Conservation (phyloP, 1,140 invertebrate genomes). For the Gryon sp. region DNA sequence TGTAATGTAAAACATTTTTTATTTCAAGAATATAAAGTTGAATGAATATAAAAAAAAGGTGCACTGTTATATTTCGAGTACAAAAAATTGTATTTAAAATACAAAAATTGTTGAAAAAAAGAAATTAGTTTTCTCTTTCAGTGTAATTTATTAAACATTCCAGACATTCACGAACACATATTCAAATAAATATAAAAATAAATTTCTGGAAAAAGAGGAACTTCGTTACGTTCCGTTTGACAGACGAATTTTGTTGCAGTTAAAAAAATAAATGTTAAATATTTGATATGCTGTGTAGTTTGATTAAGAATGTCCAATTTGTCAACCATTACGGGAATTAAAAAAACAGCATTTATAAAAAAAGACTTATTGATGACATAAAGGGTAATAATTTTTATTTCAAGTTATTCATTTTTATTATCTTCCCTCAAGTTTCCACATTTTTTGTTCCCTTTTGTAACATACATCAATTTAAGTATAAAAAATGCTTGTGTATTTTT, state of each 20-base stretch:
- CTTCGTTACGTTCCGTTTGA: constrained; percentile 12
- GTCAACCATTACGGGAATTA: background rate
- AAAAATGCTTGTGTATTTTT: no score
- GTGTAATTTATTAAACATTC: constrained; percentile 10
- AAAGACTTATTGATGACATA: no score
- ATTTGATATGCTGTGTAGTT: background rate
- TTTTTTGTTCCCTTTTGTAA: no score
- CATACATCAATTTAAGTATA: no score
- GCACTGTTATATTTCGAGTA: constrained; percentile 1
- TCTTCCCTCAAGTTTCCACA: no score
- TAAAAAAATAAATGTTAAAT: constrained; percentile 11
- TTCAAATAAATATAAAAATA: constrained; percentile 19
- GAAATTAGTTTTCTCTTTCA: background rate
- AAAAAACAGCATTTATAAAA: no score
- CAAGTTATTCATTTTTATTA: no score
- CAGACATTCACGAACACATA: constrained; percentile 5
- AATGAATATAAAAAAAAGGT: no score
- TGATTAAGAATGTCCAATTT: constrained; percentile 8
- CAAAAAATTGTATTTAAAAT: background rate
- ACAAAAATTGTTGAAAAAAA: constrained; percentile 1
- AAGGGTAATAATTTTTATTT: no score
- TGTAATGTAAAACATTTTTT: no score
- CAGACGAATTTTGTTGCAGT: background rate
- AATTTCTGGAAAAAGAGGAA: constrained; percentile 4
- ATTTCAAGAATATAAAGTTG: no score